Base-by-base conservation (phyloP, 2,888 invertebrate genomes). In the Napeogenes inachia region DNA sequence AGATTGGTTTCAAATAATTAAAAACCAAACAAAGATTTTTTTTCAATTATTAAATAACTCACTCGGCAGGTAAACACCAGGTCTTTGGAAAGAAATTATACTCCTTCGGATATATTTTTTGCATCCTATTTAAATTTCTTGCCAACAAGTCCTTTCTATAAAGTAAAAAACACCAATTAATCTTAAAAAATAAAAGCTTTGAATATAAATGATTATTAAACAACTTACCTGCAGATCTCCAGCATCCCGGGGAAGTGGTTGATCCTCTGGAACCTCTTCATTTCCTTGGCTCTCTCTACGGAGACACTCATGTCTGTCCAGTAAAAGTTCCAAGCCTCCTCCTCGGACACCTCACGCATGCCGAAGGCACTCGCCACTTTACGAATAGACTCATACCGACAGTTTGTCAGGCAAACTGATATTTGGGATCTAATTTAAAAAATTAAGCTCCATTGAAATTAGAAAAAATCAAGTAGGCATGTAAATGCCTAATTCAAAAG, bases 231-330 rank as follows among this genome's bases (percentile, higher is more conserved):
- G 85, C 96, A 96, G 69, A 97, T 95, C 81, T 97, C 96, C 71
- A 93, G 91, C 96, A 97, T 97, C 60, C 96, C 96, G 2, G 97
- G 97, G 80, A 97, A 98, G 85, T 98, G 98, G 82, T 98, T 98
- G 65, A 98, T 95, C 79, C 96, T 95, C 88, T 98, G 95, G 82
- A 95, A 98, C 67, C 97, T 92, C 83, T 96, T 97, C 97, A 98
- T 96, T 73, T 96, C 96, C 83, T 97, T 97, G 56, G 95, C 96
- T 59, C 95, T 86, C 75, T 97, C 97, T 2, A 97, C 93, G 10
- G 96, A 95, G 30, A 98, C 94, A 70, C 96, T 95, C 75, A 95
- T 93, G 79, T 98, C 98, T 0, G 96, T 96, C 98, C 98, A 98
- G 76, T 95, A 95, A 69, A 98, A 92, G 80, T 96, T 96, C 98